Base-by-base conservation (phyloP, 2,113 vertebrate species). In the Brachyistius frenatus region DNA sequence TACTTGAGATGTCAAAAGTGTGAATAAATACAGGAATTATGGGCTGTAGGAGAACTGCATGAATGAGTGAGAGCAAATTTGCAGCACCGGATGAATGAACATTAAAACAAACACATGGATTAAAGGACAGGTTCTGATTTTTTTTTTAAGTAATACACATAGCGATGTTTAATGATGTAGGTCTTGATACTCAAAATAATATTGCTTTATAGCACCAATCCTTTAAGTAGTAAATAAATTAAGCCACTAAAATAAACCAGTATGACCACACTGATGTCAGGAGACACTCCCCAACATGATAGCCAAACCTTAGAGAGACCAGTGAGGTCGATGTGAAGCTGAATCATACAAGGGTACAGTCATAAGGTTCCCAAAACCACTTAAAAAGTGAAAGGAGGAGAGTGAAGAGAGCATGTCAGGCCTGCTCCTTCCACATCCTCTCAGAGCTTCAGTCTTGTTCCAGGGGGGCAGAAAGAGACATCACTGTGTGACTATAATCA, bases 401-500 rank as follows among this genome's bases (percentile, higher is more conserved):
- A 73, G 37, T 32, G 58, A 57, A 37, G 5, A 41, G 44, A 67
- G 56, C 16, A 16, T 57, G 41, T 31, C 67, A 64, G 72, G 31
- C 4, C 4, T 47, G 66, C 73, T 78, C 31, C 66, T 53, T 85
- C 73, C 72, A 73, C 69, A 64, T 83, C 82, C 67, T 80, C 46
- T 66, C 65, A 53, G 3, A 39, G 72, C 47, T 46, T 86, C 83
- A 86, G 76, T 73, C 49, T 13, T 47, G 36, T 64, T 72, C 30
- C 37, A 4, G 44, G 11, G 16, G 64, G 37, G 64, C 13, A 37
- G 56, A 76, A 60, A 65, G 73, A 81, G 74, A 7, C 80, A 66
- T 85, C 53, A 73, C 53, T 0, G 8, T 1, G 31, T 46, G 69
- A 63, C 83, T 87, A 66, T 83, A 86, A 89, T 89, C 77, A 88